Base-by-base conservation (phyloP, 1,140 invertebrate genomes). In the Bombus impatiens region DNA sequence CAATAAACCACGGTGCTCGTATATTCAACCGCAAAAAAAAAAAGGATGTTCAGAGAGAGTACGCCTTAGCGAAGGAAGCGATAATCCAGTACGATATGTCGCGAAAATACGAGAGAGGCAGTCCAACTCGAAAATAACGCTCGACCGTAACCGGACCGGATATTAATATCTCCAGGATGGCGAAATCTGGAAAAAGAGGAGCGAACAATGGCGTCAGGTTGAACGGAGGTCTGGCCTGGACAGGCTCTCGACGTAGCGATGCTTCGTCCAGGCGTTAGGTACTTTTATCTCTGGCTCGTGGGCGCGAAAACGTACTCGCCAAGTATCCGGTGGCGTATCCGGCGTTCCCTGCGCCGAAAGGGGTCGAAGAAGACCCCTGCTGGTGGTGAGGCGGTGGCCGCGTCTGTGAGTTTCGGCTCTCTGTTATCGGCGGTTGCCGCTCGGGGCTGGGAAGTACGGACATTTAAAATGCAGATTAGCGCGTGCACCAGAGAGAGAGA, bases 381-480 rank as follows among this genome's bases (percentile, higher is more conserved):
- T 35, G 4, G 65, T 76, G 44, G 84, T 78, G 76, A 53, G 37
- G 53, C 15, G 53, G n/a, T 8, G 53, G 59, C 28, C 57, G 57
- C 53, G 74, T 53, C 53, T 78, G 87, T 42, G 81, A 59, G 71
- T 87, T 85, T 87, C 77, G 40, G 72, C 47, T 81, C 79, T 77
- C 74, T 72, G 89, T 90, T 90, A 90, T 91, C 87, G 78, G 71
- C 82, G 81, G 68, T 68, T 62, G 82, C 47, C 67, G 65, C 28
- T 57, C 57, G 75, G 79, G 72, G 80, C 53, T 59, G 70, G 78
- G 25, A 70, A 57, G 82, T 78, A 68, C 88, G 90, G 90, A 79
- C 91, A 92, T 92, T 92, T 92, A 92, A 92, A 92, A 92, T 92
- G 92, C 91, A 92, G 91, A 92, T 92, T 92, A 92, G 91, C 88